phyloP scores from a whole-genome alignment of 2,888 invertebrate genomes.

The Pyralis farinalis region DNA sequence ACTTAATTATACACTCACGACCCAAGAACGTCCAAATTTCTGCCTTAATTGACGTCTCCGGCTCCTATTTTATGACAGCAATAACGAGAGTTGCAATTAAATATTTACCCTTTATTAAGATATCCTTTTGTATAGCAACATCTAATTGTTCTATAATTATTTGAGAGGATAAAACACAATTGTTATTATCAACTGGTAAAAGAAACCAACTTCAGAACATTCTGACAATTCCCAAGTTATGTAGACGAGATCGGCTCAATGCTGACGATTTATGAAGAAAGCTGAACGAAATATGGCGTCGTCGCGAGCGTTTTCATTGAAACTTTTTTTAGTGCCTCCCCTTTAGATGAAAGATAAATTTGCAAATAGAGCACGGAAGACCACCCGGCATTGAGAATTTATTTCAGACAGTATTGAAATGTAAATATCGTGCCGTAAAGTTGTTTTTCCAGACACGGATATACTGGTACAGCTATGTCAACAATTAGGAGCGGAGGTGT shows the following conservation, averaged over 20 bases:
- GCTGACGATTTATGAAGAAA: slow-evolving; percentile 72
- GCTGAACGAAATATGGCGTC: slow-evolving; percentile 65
- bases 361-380: slow-evolving; percentile 51
- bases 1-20: slow-evolving; percentile 52
- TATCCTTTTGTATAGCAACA: slow-evolving; percentile 21
- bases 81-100: slow-evolving; percentile 47
- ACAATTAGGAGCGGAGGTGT: slow-evolving; percentile 18
- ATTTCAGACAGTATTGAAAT: slow-evolving; percentile 47
- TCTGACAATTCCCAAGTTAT: slow-evolving; percentile 52
- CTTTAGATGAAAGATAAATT: slow-evolving; percentile 67
- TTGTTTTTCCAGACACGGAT: slow-evolving; percentile 21
- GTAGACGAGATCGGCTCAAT: slow-evolving; percentile 58
- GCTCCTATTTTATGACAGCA: slow-evolving; percentile 45
- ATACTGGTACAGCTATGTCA: slow-evolving; percentile 14
- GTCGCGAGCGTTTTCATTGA: slow-evolving; percentile 62
- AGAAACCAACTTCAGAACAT: slow-evolving; percentile 24
- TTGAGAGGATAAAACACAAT: not conserved
- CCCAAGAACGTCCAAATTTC: slow-evolving; percentile 43
- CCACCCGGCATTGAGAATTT: slow-evolving; percentile 50
- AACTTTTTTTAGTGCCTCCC: slow-evolving; percentile 63
- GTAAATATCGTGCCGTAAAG: slow-evolving; percentile 51
- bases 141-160: not conserved
- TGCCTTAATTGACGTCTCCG: slow-evolving; percentile 50
- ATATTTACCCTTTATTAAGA: slow-evolving; percentile 39
- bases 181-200: slow-evolving; percentile 18